Conservation (phyloP, 2,113 vertebrate genomes). For the Ophiodon elongatus region DNA sequence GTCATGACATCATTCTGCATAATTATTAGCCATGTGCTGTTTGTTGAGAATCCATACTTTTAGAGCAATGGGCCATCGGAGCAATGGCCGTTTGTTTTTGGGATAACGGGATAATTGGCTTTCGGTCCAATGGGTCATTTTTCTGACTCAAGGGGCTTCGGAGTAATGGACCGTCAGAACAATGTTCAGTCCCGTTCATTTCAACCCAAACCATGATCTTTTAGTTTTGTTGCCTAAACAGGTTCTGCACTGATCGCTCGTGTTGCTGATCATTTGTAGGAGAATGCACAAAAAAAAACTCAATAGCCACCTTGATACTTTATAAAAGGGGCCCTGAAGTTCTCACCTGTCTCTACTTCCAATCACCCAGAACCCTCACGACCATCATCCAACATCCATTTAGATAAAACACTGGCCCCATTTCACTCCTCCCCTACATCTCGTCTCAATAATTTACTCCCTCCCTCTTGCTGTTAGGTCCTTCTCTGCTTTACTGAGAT, state of each 20-base stretch:
- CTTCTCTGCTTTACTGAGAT: background rate
- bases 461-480: constrained; percentile 4
- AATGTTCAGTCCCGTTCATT: too few species aligned
- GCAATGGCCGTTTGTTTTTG: too few species aligned
- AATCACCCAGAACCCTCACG: constrained; percentile 23
- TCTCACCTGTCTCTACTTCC: constrained; percentile 4
- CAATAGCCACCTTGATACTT: background rate
- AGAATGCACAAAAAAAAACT: background rate
- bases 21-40: too few species aligned
- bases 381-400: constrained; percentile 33
- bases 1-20: too few species aligned
- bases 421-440: constrained; percentile 16
- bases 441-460: constrained; percentile 13
- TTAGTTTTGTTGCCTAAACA: background rate
- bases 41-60: too few species aligned
- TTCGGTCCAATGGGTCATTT: too few species aligned
- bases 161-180: too few species aligned
- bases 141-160: too few species aligned
- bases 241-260: background rate
- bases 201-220: background rate
- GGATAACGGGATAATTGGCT: too few species aligned
- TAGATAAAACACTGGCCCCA: constrained; percentile 40
- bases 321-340: constrained; percentile 9
- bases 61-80: too few species aligned
- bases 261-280: background rate